phyloP scores from a whole-genome alignment of 1,140 invertebrate species.

The Macrocentrus cingulum region DNA sequence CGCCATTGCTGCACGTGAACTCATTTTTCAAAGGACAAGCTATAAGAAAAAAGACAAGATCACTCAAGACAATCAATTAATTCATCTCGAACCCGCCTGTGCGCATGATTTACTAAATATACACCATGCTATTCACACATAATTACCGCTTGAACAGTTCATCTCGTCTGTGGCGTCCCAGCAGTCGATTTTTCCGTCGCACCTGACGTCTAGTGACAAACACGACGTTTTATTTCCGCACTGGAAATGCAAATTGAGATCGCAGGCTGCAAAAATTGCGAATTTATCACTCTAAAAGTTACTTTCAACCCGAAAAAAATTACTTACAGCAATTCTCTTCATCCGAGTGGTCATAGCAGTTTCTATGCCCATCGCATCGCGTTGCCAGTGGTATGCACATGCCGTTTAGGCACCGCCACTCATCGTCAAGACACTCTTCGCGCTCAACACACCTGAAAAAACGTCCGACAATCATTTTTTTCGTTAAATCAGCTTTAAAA shows the following conservation, averaged over 20 bases:
- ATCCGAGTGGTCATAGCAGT: constrained; percentile 80
- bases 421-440: constrained; percentile 55
- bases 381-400: constrained; percentile 69
- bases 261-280: constrained; percentile 52
- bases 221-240: constrained; percentile 78
- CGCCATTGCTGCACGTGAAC: constrained; percentile 64
- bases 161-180: constrained; percentile 79
- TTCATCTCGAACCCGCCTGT: too few relatives aligned
- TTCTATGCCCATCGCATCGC: constrained; percentile 74
- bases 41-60: constrained; percentile 35
- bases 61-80: too few relatives aligned
- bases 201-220: constrained; percentile 67
- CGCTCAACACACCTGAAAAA: constrained; percentile 51
- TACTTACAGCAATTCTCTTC: constrained; percentile 74
- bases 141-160: constrained; percentile 71
- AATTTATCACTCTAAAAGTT: constrained; percentile 10
- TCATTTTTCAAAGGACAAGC: constrained; percentile 57
- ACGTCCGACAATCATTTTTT: too few relatives aligned
- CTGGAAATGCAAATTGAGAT: constrained; percentile 71
- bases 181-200: constrained; percentile 76
- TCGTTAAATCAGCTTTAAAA: not conserved
- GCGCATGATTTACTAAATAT: too few relatives aligned
- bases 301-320: not conserved
- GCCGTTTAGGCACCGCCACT: constrained; percentile 72
- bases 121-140: too few relatives aligned